phyloP scores from a whole-genome alignment of 1,140 invertebrate genomes.

The Aphelenchoides avenae region DNA sequence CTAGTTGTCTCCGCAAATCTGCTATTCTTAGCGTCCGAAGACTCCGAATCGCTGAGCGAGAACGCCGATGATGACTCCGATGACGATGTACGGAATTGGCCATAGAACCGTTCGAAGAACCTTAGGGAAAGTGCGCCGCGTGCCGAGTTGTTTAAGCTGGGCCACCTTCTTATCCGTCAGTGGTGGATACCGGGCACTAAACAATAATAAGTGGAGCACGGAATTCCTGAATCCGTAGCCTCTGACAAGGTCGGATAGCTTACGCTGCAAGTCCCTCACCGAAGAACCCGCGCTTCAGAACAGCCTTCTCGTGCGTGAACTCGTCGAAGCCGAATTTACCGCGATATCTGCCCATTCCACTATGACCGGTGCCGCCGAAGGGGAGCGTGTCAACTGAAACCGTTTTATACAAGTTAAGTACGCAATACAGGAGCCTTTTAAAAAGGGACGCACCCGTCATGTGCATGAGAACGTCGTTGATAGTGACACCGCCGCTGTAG shows the following conservation, averaged over 20 bases:
- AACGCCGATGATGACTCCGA: conserved; percentile 19
- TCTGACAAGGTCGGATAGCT: conserved; percentile 10
- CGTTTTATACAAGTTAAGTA: no score
- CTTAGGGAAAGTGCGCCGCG: conserved; percentile 13
- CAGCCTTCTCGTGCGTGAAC: conserved; percentile 83
- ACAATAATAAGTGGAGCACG: conserved; percentile 6
- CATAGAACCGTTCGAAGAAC: conserved; percentile 5
- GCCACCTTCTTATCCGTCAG: conserved; percentile 27
- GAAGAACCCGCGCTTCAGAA: conserved; percentile 63
- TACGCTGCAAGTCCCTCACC: conserved; percentile 33
- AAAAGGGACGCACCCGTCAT: conserved; percentile 11
- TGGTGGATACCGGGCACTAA: conserved; percentile 38
- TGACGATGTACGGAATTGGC: conserved; percentile 13
- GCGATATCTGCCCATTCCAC: conserved; percentile 87
- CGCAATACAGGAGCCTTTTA: no score
- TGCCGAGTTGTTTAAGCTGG: conserved; percentile 24
- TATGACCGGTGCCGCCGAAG: conserved; percentile 72
- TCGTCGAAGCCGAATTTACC: conserved; percentile 84
- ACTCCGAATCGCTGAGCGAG: conserved; percentile 15
- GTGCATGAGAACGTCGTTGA: conserved; percentile 36
- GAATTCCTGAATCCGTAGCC: conserved; percentile 1
- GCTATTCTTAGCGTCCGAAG: no score
- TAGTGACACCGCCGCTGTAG: conserved; percentile 14
- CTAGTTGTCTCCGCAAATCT: no score
- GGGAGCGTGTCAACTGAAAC: conserved; percentile 62